phyloP scores from a whole-genome alignment of 2,888 invertebrate genomes.

The Orchesellides sinensis region DNA sequence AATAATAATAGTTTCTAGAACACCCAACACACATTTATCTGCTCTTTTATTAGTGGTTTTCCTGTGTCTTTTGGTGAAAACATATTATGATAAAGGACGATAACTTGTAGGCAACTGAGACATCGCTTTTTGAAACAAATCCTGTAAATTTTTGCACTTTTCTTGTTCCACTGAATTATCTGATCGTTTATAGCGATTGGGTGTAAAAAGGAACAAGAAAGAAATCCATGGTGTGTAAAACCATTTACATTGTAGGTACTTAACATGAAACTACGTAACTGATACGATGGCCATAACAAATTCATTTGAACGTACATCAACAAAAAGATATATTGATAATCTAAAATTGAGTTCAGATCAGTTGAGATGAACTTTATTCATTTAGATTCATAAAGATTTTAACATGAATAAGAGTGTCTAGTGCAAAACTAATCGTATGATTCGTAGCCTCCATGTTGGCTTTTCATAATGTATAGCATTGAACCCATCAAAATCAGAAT shows the following conservation, averaged over 20 bases:
- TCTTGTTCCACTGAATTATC: not conserved
- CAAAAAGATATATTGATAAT: too few species aligned
- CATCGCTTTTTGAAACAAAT: not conserved
- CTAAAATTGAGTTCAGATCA: too few species aligned
- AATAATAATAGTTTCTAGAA: too few species aligned
- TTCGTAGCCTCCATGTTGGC: conserved; percentile 15
- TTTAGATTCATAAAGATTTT: too few species aligned
- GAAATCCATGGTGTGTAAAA: too few species aligned
- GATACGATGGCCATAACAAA: too few species aligned
- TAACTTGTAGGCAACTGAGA: not conserved
- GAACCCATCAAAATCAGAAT: conserved; percentile 28
- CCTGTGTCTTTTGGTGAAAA: not conserved
- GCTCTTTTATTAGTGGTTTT: conserved; percentile 35
- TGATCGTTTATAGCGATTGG: not conserved
- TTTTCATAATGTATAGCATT: not conserved
- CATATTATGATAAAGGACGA: not conserved
- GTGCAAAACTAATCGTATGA: not conserved
- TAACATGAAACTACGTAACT: too few species aligned
- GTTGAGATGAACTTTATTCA: too few species aligned
- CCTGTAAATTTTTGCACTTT: not conserved
- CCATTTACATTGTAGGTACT: too few species aligned
- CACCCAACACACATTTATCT: not conserved
- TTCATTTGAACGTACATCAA: too few species aligned
- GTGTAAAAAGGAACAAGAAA: too few species aligned
- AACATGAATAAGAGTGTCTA: too few species aligned